These are phyloP conservation scores for Lithophane leautieri DNA, from an alignment of 2,888 invertebrate genomes.

Conservation along the genomic window DNA sequence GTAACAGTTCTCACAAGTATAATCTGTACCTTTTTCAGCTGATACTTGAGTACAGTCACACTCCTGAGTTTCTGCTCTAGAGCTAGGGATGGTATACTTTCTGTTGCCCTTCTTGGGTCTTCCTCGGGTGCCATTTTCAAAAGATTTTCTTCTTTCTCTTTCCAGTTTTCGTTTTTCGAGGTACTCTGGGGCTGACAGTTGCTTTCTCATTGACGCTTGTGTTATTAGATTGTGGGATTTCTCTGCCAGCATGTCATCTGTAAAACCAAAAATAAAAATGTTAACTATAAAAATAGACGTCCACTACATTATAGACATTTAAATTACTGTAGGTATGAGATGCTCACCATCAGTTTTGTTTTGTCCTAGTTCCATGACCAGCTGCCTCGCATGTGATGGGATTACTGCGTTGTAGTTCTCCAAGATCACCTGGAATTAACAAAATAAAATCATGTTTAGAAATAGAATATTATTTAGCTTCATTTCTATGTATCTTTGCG, in stretches of 20 bases:
- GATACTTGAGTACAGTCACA: conserved; percentile 85
- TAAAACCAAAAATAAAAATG: conserved; percentile 60
- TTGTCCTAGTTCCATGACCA: conserved; percentile 97
- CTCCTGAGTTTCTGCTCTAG: conserved; percentile 77
- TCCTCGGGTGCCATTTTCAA: conserved; percentile 90
- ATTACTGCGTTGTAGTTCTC: conserved; percentile 98
- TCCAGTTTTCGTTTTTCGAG: conserved; percentile 95
- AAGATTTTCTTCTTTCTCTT: conserved; percentile 92
- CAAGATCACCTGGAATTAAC: conserved; percentile 93
- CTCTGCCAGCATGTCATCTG: conserved; percentile 92
- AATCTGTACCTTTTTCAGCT: conserved; percentile 84
- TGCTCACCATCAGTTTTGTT: conserved; percentile 92
- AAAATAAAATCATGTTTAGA: not conserved
- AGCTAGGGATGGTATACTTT: conserved; percentile 79
- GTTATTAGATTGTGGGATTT: conserved; percentile 89
- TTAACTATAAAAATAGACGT: not conserved
- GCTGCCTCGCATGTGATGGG: conserved; percentile 97
- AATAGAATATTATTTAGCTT: not conserved
- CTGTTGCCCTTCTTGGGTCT: conserved; percentile 91
- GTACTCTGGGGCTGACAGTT: conserved; percentile 96
- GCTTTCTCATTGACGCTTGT: conserved; percentile 92
- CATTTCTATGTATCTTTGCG: too few species aligned
- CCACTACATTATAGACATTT: not conserved
- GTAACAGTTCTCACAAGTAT: conserved; percentile 86
- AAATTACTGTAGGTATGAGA: not conserved